Conservation (phyloP, 2,888 invertebrate genomes). For the Macrophya alboannulata region DNA sequence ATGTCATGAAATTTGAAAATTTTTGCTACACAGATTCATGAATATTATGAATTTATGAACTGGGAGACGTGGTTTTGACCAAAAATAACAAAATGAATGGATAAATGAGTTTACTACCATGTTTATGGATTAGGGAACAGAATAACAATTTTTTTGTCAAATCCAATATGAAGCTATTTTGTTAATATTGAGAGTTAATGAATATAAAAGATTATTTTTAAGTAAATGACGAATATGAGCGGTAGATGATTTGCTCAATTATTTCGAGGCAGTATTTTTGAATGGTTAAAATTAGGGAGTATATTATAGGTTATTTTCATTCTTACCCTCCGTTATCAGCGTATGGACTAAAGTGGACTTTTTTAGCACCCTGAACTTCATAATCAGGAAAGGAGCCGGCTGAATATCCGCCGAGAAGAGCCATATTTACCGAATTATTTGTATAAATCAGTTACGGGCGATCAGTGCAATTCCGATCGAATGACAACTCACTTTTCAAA, state of each 20-base stretch:
- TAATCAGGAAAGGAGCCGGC: conserved; percentile 81
- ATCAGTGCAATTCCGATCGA: conserved; percentile 40
- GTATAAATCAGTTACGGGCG: neutral
- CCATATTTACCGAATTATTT: conserved; percentile 66
- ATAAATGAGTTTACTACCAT: neutral
- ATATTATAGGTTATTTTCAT: conserved; percentile 63
- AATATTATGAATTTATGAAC: neutral
- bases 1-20: conserved; percentile 18
- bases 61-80: neutral
- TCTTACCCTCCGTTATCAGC: conserved; percentile 90
- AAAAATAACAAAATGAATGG: neutral
- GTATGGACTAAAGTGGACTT: conserved; percentile 85
- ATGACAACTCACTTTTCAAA: conserved; percentile 69
- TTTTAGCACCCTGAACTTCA: conserved; percentile 79
- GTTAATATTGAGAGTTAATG: neutral
- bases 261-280: conserved; percentile 18
- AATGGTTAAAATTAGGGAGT: conserved; percentile 40
- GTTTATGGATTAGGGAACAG: neutral
- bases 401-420: conserved; percentile 69
- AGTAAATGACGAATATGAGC: neutral
- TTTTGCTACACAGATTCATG: neutral
- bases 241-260: neutral
- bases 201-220: too few species aligned
- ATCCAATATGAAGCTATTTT: neutral
- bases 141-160: neutral